Evolutionary conservation across 2,113 vertebrate species (phyloP), one percentile per base, ranked within the genome.

Genomic region (Lophochroa leadbeateri): DNA sequence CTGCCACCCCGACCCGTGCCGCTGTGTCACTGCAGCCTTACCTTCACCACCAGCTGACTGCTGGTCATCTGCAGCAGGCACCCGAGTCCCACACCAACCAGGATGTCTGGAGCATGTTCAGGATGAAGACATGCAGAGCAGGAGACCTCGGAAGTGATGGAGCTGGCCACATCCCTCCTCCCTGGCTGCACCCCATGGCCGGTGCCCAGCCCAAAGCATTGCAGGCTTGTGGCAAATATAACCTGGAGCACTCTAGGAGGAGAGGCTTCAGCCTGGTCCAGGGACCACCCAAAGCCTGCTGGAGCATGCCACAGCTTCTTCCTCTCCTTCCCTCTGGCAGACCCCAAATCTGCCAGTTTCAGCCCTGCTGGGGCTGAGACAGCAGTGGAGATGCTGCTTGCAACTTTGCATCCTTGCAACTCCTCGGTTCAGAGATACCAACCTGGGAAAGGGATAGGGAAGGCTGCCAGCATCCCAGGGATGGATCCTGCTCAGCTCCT

Each of bases 61-160:
- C 96, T 86, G 53, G 94, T 76, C 97, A 98, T 98, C 97, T 99
- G 99, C 28, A 99, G 68, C 76, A 99, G 95, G 95, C 99, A 99
- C 91, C 99, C 99, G 8, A 99, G 97, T 10, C 99, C 99, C 63
- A 99, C 98, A 0, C 99, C 99, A 2, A 99, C 98, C 77, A 99
- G 96, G 97, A 99, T 98, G 86, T 99, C 99, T 99, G 98, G 25
- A 39, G 76, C 37, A 9, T 2, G 79, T 86, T 95, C 81, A 98
- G 99, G 97, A 97, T 17, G 75, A 35, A 35, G n/a, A 85, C 16
- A 53, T 6, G 2, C 61, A 4, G 20, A 12, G 1, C 28, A 6
- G 46, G 53, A 80, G 55, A 61, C 24, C 27, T 35, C 0, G 0
- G 41, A 23, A 35, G 23, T 0, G 1, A 33, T 1, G 4, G 68